Conservation (phyloP, 1,140 invertebrate species). For the Nautilus pompilius region DNA sequence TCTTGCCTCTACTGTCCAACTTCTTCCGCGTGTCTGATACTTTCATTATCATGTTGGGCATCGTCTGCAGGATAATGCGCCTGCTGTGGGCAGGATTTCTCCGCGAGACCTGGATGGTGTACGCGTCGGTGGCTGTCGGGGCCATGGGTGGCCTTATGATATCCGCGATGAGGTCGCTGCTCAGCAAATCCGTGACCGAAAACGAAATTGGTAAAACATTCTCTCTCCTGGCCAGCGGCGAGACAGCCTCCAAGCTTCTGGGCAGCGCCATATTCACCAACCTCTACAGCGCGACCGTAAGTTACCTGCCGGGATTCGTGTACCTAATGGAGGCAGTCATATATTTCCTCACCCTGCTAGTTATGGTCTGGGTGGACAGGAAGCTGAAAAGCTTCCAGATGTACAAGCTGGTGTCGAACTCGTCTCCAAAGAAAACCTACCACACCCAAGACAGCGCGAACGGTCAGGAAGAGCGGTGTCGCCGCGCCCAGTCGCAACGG, state of each 20-base stretch:
- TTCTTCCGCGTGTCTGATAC: conserved; percentile 32
- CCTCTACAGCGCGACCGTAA: conserved; percentile 42
- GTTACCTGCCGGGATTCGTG: conserved; percentile 38
- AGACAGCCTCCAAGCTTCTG: conserved; percentile 47
- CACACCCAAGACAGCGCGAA: not conserved
- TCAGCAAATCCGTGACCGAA: conserved; percentile 45
- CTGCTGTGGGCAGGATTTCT: conserved; percentile 41
- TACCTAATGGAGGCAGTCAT: conserved; percentile 39
- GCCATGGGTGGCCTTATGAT: conserved; percentile 43
- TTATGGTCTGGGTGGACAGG: conserved; percentile 25
- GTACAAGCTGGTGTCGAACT: conserved; percentile 17
- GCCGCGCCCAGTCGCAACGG: no score
- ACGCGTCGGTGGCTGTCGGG: conserved; percentile 39
- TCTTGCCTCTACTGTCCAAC: conserved; percentile 44
- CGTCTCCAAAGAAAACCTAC: not conserved
- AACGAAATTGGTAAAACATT: conserved; percentile 47
- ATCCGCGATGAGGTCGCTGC: conserved; percentile 39
- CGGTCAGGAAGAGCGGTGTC: no score
- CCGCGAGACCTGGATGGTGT: conserved; percentile 48
- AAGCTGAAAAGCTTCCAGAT: conserved; percentile 23
- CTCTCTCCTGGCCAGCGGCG: conserved; percentile 40
- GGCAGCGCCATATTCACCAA: conserved; percentile 47
- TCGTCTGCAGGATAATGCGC: conserved; percentile 43
- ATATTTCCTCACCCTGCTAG: conserved; percentile 26
- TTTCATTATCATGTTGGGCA: conserved; percentile 38